Evolutionary conservation across 1,140 invertebrate genomes (phyloP), one percentile per base, ranked within the genome.

Genomic region (Limonius californicus): DNA sequence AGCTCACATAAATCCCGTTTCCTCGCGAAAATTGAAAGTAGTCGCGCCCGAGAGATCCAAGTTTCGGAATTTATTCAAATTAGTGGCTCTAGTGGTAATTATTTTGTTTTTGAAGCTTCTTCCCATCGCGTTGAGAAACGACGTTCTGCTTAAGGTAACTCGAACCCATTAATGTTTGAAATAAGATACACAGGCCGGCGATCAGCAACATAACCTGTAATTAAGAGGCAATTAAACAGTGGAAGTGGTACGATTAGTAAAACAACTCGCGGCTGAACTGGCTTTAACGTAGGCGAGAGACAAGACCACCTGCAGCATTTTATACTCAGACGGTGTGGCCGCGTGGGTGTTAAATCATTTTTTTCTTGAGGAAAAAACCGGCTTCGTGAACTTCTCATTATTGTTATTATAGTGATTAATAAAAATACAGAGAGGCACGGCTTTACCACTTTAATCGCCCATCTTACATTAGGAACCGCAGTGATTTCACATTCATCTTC

Each of bases 181-280:
- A 50, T 50, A 50, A 50, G 45, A 50, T 50, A 50, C 45, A 18
- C 14, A 21, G 9, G n/a, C 45, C 16, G 20, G 15, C 14, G 45
- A 50, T 50, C 45, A 21, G 45, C 20, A 21, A 14, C 16, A 50
- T 50, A 50, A 50, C 45, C 20, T 11, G 45, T 50, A 50, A 21
- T 50, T 50, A 50, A 50, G 45, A 50, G 45, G 45, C 45, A 50
- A 50, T 50, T 50, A 50, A 50, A 50, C 45, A 50, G 16, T 50
- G 45, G 45, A 50, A 50, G 45, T 21, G 45, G 45, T 50, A 50
- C 45, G 45, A 50, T 50, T 50, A 50, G 45, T 50, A 50, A 50
- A 50, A 18, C 16, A 50, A 50, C 45, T 50, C n/a, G 16, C 45
- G 16, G 45, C 16, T 50, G 16, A 50, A 50, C 35, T 50, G n/a